Evolutionary conservation across 64 coral and sea anemone species (phyloP).

Genomic region (Dendronephthya gigantea): DNA sequence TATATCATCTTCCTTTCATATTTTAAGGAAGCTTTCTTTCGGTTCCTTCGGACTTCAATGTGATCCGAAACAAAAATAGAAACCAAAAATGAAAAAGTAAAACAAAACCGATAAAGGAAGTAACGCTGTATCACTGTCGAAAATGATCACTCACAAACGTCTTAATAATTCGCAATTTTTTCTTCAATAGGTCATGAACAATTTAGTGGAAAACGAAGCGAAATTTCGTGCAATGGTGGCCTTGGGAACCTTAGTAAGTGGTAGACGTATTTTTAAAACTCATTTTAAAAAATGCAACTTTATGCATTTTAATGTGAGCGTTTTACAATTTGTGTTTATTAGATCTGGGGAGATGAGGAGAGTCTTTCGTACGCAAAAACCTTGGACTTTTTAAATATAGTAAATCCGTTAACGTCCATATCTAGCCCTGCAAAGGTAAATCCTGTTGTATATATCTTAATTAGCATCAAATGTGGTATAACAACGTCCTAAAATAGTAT

Average conservation of each 20-base stretch:
- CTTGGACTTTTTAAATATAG: background rate
- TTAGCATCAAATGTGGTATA: too few species aligned
- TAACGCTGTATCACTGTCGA: too few species aligned
- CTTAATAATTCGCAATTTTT: background rate
- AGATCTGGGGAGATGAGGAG: background rate
- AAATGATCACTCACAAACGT: too few species aligned
- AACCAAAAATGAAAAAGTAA: too few species aligned
- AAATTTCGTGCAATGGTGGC: background rate
- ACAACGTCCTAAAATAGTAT: too few species aligned
- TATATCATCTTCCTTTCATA: too few species aligned
- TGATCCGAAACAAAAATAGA: too few species aligned
- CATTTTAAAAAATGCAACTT: background rate
- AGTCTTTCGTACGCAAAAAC: background rate
- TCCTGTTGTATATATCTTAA: too few species aligned
- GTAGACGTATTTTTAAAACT: background rate
- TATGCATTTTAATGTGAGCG: background rate
- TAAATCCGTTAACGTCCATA: background rate
- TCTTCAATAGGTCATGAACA: conserved; percentile 4
- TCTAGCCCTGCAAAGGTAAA: background rate
- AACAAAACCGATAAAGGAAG: too few species aligned
- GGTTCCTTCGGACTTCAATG: too few species aligned
- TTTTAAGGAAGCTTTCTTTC: too few species aligned
- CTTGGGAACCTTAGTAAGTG: background rate
- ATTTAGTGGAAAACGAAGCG: conserved; percentile 1
- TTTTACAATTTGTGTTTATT: background rate